Evolutionary conservation across 2,113 vertebrate species (phyloP).

Genomic region (Miniopterus natalensis): DNA sequence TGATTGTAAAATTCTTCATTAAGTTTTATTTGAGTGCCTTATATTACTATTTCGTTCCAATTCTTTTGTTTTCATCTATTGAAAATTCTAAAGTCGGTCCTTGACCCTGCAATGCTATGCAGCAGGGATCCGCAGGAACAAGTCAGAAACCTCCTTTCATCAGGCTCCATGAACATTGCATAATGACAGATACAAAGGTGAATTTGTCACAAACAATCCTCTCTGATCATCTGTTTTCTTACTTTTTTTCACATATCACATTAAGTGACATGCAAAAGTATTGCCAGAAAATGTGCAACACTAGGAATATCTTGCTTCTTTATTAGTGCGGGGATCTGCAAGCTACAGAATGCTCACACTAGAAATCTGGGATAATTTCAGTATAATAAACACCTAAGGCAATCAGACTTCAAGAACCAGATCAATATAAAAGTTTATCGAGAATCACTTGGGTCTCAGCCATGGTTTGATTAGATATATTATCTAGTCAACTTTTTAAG

Average conservation of each 20-base stretch:
- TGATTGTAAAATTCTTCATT: conserved; percentile 5
- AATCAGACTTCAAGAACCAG: neutral
- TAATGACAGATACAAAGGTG: neutral
- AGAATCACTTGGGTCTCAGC: neutral
- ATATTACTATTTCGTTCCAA: neutral
- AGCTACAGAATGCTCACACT: neutral
- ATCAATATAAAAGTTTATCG: neutral
- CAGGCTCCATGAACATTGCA: neutral
- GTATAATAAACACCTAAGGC: neutral
- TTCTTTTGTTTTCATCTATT: conserved; percentile 6
- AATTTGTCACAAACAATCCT: neutral
- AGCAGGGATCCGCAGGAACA: neutral
- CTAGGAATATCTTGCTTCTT: neutral
- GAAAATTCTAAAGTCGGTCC: neutral
- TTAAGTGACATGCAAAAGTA: neutral
- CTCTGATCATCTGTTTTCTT: neutral
- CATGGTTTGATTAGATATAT: neutral
- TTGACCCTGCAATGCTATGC: neutral
- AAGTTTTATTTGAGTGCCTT: neutral
- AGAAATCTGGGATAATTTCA: neutral
- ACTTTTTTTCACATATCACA: neutral
- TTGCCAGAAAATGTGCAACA: neutral
- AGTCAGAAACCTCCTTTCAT: neutral
- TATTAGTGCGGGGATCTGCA: neutral
- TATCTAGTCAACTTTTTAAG: neutral